Evolutionary conservation across 1,140 invertebrate genomes (phyloP).

Genomic region (Drosophila kohkoa): DNA sequence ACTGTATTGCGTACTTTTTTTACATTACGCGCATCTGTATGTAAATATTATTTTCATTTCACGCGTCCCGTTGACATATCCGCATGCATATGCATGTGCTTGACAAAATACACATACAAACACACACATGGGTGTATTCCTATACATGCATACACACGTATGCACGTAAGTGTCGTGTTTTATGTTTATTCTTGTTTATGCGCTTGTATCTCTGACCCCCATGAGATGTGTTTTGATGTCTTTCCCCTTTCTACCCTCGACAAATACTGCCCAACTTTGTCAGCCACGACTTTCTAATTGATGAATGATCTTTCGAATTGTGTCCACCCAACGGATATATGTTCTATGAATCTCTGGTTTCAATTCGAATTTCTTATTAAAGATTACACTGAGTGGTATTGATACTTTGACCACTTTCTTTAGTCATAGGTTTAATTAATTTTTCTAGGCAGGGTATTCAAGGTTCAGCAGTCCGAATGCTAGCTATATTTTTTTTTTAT

Average conservation of each 20-base stretch:
- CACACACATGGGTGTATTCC: conserved; percentile 39
- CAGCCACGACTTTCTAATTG: too few relatives aligned
- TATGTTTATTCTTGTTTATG: conserved; percentile 27
- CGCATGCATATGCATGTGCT: conserved; percentile 57
- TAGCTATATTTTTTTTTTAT: neutral
- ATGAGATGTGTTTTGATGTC: conserved; percentile 42
- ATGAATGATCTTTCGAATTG: neutral
- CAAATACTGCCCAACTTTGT: conserved; percentile 1
- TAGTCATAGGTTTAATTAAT: too few relatives aligned
- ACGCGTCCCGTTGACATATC: conserved; percentile 59
- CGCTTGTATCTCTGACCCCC: conserved; percentile 53
- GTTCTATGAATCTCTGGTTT: too few relatives aligned
- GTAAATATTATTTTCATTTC: conserved; percentile 76
- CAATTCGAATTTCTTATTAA: too few relatives aligned
- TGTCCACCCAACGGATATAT: neutral
- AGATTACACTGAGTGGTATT: too few relatives aligned
- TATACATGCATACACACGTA: conserved; percentile 14
- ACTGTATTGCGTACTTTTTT: conserved; percentile 41
- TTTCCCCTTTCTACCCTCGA: conserved; percentile 17
- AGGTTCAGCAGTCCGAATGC: neutral
- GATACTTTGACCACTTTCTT: too few relatives aligned
- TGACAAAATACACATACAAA: neutral
- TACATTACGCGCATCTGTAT: conserved; percentile 57
- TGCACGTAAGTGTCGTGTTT: conserved; percentile 2
- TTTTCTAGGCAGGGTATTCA: neutral